Evolutionary conservation across 2,888 invertebrate species (phyloP), one percentile per base, ranked within the genome.

Genomic region (Quadroppia sp.): DNA sequence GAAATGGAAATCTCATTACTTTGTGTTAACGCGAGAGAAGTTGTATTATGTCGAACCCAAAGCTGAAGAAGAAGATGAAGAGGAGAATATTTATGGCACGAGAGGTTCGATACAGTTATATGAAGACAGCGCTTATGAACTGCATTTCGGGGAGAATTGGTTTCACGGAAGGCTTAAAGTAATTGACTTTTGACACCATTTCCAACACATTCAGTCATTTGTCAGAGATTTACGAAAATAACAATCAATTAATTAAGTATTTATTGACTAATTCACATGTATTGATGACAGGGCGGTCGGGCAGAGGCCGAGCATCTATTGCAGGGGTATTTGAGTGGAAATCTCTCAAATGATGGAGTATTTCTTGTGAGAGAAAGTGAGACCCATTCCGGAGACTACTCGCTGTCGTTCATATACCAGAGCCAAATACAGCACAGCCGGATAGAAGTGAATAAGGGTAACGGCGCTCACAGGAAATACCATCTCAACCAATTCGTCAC

Each of bases 351-450:
- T 0, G 93, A 94, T 81, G 95, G 94, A 0, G 93, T 94, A 0
- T 95, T 95, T 82, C 85, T 95, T 36, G 96, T 97, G 0, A 86
- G 96, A 40, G 82, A 94, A 79, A 94, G 95, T 81, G 94, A 94
- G 32, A 96, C 95, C 0, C 96, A 96, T 83, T 92, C 95, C 0
- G 96, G 96, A 0, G 96, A 96, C 82, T 96, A 94, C 81, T 94
- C 94, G 76, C 84, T 97, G 32, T 96, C 95, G 0, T 96, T 97
- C 83, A 93, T 92, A 94, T 87, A 94, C 45, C 80, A 82, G 50
- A 91, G 90, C 56, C 89, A 89, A 80, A 92, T 92, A 0, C 93
- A 93, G 82, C 96, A 96, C 82, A 95, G 95, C 81, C 87, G 94
- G 64, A 96, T 96, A 75, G 90, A 91, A 81, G 86, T 93, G 71